phyloP scores from a whole-genome alignment of 2,113 vertebrate genomes.

The Cettia cetti region DNA sequence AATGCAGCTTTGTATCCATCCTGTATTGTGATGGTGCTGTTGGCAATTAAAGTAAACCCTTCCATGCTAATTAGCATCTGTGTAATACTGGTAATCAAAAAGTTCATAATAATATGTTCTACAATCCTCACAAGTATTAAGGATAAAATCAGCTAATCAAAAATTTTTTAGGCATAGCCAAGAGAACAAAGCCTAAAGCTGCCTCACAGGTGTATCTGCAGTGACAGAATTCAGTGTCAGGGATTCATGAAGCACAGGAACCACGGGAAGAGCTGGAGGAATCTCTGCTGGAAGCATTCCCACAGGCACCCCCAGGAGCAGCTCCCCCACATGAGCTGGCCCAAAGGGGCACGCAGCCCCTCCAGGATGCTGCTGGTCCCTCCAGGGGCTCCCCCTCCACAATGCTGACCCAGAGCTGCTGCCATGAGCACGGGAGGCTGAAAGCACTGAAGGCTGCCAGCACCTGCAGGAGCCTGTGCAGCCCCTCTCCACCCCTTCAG shows the following conservation, averaged over 20 bases:
- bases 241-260: not conserved
- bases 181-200: not conserved
- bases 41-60: not conserved
- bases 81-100: not conserved
- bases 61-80: not conserved
- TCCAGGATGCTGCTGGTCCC: not conserved
- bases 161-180: not conserved
- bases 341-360: not conserved
- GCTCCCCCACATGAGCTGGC: not conserved
- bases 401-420: not conserved
- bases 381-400: rapidly evolving
- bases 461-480: not conserved
- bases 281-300: not conserved
- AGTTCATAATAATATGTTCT: not conserved
- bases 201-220: not conserved
- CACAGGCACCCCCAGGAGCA: not conserved
- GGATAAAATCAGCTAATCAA: not conserved
- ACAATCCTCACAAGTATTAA: not conserved
- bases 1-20: not conserved
- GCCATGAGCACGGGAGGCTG: not conserved
- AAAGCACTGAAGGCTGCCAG: not conserved
- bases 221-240: rapidly evolving
- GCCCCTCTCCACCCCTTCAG: not conserved
- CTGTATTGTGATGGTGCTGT: not conserved
- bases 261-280: not conserved